Evolutionary conservation across 2,797 vertebrate genomes (phyloP), one percentile per base, ranked within the genome.

Genomic region (Coreius guichenoti): DNA sequence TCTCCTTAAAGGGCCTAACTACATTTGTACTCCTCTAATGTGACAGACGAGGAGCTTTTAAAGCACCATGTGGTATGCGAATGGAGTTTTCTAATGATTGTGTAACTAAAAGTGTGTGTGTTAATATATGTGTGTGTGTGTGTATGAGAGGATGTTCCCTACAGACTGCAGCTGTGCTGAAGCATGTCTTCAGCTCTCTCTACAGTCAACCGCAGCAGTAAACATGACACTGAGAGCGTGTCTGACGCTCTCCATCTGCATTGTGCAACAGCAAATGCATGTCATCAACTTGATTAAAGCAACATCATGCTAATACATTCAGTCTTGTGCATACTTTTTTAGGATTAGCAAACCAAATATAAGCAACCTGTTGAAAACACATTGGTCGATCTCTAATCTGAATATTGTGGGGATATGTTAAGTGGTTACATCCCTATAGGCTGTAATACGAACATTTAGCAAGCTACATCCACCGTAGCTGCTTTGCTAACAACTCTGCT

Each of bases 21-120:
- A 16, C 67, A 78, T 67, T 51, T 70, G 75, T 51, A 61, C 51
- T 70, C 29, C 3, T 31, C 21, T 79, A 72, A 70, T 79, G 75
- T 84, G 83, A 84, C 75, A 79, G 67, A 84, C 79, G 83, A 79
- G 75, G 75, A 84, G 67, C 83, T 84, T 84, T 79, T 70, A 79
- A 79, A 49, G 74, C 65, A n/a, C 26, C 39, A 56, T 79, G 51
- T 45, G 65, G 74, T 56, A 76, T 81, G 79, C 12, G 51, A 76
- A 47, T 77, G 29, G 21, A 74, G 67, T 54, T 74, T 73, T 63
- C 39, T 49, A 74, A 75, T 81, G 31, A 67, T 49, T 36, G 61
- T 56, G 33, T 54, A 45, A 67, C 80, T 86, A 39, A 68, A 61
- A 45, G 72, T 56, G 78, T 76, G 58, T n/a, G 56, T 56, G 43